Evolutionary conservation across 2,888 invertebrate genomes (phyloP).

Genomic region (Parochlus steinenii): DNA sequence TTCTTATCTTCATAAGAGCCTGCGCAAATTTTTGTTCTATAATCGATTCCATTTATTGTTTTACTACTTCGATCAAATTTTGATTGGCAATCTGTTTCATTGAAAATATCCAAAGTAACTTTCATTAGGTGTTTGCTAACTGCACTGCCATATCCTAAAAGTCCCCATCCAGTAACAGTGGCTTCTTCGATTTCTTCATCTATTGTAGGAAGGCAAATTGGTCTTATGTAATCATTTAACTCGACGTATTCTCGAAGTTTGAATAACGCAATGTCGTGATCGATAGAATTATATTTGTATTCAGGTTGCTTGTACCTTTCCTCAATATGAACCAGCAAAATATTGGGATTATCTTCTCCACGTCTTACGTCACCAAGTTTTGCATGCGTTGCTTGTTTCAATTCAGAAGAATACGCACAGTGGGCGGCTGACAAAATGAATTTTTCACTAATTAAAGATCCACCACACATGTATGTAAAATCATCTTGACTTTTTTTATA

Average conservation of each 20-base stretch:
- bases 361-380: slow-evolving; percentile 5
- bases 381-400: slow-evolving; percentile 8
- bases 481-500: too few relatives aligned
- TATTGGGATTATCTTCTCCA: not conserved
- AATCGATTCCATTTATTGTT: not conserved
- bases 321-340: slow-evolving; percentile 1
- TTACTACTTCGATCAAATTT: not conserved
- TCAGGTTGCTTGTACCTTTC: slow-evolving; percentile 5
- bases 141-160: too few relatives aligned
- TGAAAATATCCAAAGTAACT: too few relatives aligned
- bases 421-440: too few relatives aligned
- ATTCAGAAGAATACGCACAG: too few relatives aligned
- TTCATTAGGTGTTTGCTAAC: too few relatives aligned
- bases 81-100: not conserved
- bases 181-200: too few relatives aligned
- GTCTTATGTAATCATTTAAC: slow-evolving; percentile 16
- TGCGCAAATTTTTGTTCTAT: slow-evolving; percentile 2
- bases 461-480: too few relatives aligned
- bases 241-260: slow-evolving; percentile 20
- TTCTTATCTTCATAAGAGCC: slow-evolving; percentile 7
- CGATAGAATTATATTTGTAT: too few relatives aligned
- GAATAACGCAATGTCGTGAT: slow-evolving; percentile 29
- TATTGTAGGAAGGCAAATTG: slow-evolving; percentile 15
- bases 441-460: too few relatives aligned
- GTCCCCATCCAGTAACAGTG: too few relatives aligned